phyloP scores from a whole-genome alignment of 2,797 vertebrate species.

The Lepidocolaptes lacrymiger region DNA sequence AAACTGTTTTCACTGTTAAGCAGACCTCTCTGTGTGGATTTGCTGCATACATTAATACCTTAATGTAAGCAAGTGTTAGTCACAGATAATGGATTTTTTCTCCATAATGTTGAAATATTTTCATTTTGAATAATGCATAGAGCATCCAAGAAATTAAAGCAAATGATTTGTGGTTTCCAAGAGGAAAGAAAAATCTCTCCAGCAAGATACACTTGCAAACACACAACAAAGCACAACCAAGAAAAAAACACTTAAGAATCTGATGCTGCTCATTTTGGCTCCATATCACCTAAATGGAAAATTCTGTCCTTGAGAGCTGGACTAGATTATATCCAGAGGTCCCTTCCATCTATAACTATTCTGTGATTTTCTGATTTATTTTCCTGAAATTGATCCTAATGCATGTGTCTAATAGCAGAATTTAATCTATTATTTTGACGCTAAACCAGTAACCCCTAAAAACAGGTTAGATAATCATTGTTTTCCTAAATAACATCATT shows the following conservation, averaged over 20 bases:
- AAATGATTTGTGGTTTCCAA: neutral
- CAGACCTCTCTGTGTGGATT: neutral
- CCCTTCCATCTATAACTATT: neutral
- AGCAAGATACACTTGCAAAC: neutral
- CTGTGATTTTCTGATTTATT: neutral
- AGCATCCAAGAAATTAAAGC: neutral
- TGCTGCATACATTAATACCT: neutral
- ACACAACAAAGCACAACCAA: neutral
- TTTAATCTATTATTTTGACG: neutral
- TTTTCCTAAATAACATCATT: neutral
- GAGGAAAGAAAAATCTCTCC: neutral
- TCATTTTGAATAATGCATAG: neutral
- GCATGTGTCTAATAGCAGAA: neutral
- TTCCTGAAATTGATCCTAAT: neutral
- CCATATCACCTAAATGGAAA: neutral
- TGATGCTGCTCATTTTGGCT: neutral
- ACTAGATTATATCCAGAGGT: neutral
- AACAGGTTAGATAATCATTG: rapidly evolving
- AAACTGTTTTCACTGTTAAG: neutral
- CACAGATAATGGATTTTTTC: neutral
- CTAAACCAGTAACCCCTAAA: neutral
- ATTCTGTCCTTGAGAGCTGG: neutral
- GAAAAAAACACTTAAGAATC: neutral
- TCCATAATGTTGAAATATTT: neutral
- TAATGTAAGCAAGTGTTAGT: neutral